Evolutionary conservation across 1,140 invertebrate genomes (phyloP), one percentile per base, ranked within the genome.

Genomic region (Tetramorium simillimum): DNA sequence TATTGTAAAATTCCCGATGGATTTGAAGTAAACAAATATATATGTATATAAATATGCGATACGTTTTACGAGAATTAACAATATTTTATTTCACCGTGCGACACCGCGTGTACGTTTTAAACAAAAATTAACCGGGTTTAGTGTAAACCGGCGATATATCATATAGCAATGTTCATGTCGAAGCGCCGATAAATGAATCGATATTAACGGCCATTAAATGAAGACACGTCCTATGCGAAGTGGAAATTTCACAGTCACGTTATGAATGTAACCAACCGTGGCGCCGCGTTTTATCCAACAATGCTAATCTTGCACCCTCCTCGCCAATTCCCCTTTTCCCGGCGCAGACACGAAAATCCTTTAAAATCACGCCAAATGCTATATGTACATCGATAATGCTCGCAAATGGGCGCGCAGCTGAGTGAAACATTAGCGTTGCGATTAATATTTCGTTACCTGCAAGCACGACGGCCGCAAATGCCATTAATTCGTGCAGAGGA

Each of bases 301-400:
- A 88, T 88, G 87, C 86, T 88, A 89, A 89, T 89, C 88, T 88
- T 65, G 86, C 86, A 77, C 67, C 40, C 65, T 49, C 33, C 63
- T 43, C 72, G 43, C 78, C 78, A 62, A 51, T 43, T 62, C 49
- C 37, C 75, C 69, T 43, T 28, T 21, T 28, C 70, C 21, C 62
- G 51, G 14, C 18, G 72, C 40, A 70, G 80, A 73, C 72, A 63
- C 56, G 80, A 77, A 89, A 88, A 88, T 89, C 88, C 80, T 89
- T 89, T 73, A 85, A 89, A 88, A 88, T 85, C 49, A 43, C 53
- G 46, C 63, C 72, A 24, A 46, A 78, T 69, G 75, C 49, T 60
- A 43, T 60, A 43, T 46, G 37, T 65, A 67, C 73, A 87, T 85
- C 72, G 81, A 87, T 87, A 85, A 85, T 69, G 81, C 72, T 87